These are phyloP conservation scores for Tribolium freemani DNA, from an alignment of 2,888 invertebrate genomes.

Conservation along the genomic window DNA sequence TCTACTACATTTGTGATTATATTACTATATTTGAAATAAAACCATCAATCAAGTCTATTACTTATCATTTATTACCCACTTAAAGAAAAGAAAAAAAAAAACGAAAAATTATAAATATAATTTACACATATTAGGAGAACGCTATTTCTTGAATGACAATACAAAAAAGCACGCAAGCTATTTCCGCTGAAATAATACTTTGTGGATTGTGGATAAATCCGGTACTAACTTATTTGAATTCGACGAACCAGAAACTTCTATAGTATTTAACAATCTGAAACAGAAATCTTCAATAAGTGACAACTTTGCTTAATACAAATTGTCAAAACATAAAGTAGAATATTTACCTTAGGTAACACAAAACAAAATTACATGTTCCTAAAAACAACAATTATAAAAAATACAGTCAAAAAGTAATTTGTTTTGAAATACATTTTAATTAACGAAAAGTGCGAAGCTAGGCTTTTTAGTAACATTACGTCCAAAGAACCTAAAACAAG, in stretches of 20 bases:
- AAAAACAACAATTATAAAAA: conserved; percentile 7
- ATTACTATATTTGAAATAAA: conserved; percentile 36
- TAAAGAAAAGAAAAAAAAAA: background rate
- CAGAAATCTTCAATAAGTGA: background rate
- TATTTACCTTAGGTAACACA: conserved; percentile 1
- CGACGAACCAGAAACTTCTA: conserved; percentile 11
- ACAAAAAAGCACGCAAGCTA: conserved; percentile 41
- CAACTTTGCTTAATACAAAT: background rate
- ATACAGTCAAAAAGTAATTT: background rate
- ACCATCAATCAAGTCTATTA: conserved; percentile 12
- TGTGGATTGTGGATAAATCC: conserved; percentile 79
- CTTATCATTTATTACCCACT: conserved; percentile 5
- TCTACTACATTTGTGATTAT: conserved; percentile 34
- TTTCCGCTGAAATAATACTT: conserved; percentile 74
- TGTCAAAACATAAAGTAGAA: background rate
- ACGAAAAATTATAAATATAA: background rate
- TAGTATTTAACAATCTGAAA: conserved; percentile 24
- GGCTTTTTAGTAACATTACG: conserved; percentile 17
- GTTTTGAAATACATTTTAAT: conserved; percentile 1
- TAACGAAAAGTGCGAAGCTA: conserved; percentile 1
- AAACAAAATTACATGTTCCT: background rate
- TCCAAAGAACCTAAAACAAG: conserved; percentile 24
- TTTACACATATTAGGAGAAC: background rate
- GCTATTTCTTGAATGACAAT: background rate
- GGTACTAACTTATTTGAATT: conserved; percentile 70